phyloP scores from a whole-genome alignment of 2,888 invertebrate species.

The Acanthosepion pharaonis region DNA sequence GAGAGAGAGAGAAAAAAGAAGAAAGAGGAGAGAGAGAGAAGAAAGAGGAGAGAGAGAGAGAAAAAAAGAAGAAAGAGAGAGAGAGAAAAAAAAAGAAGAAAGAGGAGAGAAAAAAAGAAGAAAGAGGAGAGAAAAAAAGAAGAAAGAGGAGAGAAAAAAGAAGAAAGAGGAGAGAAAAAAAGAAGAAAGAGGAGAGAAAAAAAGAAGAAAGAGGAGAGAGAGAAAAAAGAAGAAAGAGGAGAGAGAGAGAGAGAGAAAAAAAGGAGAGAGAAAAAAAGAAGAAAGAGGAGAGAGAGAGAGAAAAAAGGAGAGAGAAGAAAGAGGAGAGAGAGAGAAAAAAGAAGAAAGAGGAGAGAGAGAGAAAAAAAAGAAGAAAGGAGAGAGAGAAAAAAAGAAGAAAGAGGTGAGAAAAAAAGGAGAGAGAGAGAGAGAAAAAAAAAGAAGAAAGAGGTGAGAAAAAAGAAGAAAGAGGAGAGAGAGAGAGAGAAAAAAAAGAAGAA shows the following conservation, averaged over 20 bases:
- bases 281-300: too few species aligned
- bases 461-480: too few species aligned
- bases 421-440: neutral
- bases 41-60: too few species aligned
- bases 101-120: neutral
- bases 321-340: too few species aligned
- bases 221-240: neutral
- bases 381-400: neutral
- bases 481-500: neutral
- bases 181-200: neutral
- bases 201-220: neutral
- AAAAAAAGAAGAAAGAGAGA: too few species aligned
- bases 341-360: neutral
- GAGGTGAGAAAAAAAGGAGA: neutral
- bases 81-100: neutral
- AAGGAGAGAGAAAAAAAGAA: too few species aligned
- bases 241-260: too few species aligned
- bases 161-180: neutral
- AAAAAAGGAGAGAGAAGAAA: too few species aligned
- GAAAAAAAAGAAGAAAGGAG: neutral
- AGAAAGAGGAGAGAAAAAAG: neutral
- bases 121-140: neutral
- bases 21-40: too few species aligned
- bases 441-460: neutral
- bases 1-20: too few species aligned